Evolutionary conservation across 2,888 invertebrate species (phyloP).

Genomic region (Erebia aethiops): DNA sequence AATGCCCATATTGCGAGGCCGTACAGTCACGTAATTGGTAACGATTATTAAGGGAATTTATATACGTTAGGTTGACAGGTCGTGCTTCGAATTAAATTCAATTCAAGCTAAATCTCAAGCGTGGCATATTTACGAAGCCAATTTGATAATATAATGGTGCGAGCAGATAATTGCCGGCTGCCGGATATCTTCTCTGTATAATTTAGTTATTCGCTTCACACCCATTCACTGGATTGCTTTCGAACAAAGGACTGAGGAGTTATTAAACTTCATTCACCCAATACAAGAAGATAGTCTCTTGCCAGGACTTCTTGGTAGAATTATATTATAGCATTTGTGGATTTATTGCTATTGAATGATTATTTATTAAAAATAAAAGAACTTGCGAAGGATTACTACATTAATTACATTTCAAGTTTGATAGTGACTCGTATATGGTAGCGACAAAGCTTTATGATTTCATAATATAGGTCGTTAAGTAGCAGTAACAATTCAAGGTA

Average conservation of each 20-base stretch:
- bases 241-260: conserved; percentile 21
- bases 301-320: background rate
- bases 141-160: conserved; percentile 47
- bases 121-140: conserved; percentile 63
- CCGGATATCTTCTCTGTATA: conserved; percentile 38
- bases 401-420: background rate
- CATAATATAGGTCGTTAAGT: too few species aligned
- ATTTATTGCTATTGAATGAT: background rate
- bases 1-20: conserved; percentile 67
- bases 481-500: too few species aligned
- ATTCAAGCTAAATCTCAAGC: conserved; percentile 60
- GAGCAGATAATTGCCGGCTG: conserved; percentile 44
- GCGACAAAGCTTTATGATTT: too few species aligned
- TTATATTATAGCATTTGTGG: background rate
- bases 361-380: background rate
- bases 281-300: background rate
- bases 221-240: conserved; percentile 24
- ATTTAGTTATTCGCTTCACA: conserved; percentile 33
- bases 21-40: conserved; percentile 75
- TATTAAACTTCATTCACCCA: background rate
- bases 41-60: conserved; percentile 77
- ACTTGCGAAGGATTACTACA: background rate
- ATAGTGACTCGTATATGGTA: background rate
- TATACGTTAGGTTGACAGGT: conserved; percentile 74
- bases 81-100: conserved; percentile 65